Evolutionary conservation across 35 echinoderm and acorn worm species (phyloP).

Genomic region (Apostichopus californicus): DNA sequence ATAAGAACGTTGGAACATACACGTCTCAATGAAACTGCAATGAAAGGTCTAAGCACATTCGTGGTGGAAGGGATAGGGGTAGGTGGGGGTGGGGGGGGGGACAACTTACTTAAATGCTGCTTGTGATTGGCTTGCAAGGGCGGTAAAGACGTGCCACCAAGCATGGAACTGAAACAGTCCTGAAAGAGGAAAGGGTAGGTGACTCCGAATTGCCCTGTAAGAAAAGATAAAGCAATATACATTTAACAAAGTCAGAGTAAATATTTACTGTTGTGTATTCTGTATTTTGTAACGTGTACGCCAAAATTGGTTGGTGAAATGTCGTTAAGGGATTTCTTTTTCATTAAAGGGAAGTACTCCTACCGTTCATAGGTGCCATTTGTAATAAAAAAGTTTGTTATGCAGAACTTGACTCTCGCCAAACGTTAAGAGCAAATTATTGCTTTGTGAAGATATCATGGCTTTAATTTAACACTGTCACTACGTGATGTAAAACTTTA

Average conservation of each 20-base stretch:
- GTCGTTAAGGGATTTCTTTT: neutral
- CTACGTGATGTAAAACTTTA: neutral
- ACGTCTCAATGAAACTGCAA: neutral
- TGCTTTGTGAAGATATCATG: neutral
- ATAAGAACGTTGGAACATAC: neutral
- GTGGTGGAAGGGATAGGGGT: neutral
- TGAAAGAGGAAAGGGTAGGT: constrained; percentile 30
- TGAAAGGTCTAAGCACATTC: neutral
- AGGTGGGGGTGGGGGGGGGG: too few relatives aligned
- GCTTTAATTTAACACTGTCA: neutral
- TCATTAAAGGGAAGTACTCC: neutral
- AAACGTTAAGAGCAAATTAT: neutral
- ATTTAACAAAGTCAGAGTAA: neutral
- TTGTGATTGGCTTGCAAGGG: constrained; percentile 13
- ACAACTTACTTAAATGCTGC: constrained; percentile 28
- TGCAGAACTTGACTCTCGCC: neutral
- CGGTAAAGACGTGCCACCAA: constrained; percentile 44
- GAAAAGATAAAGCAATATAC: neutral
- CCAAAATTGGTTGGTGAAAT: neutral
- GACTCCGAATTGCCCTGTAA: constrained; percentile 22
- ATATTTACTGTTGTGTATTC: neutral
- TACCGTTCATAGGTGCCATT: neutral
- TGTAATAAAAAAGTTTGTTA: neutral
- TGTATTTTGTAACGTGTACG: too few relatives aligned
- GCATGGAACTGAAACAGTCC: constrained; percentile 47